Conservation (phyloP, 1,140 invertebrate genomes). For the Papilio xuthus region DNA sequence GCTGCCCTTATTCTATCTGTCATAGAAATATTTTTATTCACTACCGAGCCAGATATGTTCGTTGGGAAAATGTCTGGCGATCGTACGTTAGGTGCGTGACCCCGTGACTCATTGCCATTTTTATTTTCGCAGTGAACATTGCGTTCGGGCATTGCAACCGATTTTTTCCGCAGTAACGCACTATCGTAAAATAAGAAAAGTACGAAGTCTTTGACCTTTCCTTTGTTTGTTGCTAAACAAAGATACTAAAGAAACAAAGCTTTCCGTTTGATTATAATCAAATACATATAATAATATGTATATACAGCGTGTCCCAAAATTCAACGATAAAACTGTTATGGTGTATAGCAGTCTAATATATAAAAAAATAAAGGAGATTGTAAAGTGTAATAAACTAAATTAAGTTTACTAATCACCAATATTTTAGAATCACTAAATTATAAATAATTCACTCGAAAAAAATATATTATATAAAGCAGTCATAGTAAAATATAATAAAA, state of each 20-base stretch:
- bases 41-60: neutral
- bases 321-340: too few relatives aligned
- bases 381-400: too few relatives aligned
- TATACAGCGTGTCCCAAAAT: too few relatives aligned
- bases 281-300: too few relatives aligned
- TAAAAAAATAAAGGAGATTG: too few relatives aligned
- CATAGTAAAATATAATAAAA: neutral
- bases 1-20: slow-evolving; percentile 7
- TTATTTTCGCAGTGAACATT: slow-evolving; percentile 48
- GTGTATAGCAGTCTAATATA: too few relatives aligned
- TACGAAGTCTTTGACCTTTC: slow-evolving; percentile 2
- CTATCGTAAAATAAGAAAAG: slow-evolving; percentile 1
- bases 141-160: slow-evolving; percentile 36
- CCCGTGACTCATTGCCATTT: slow-evolving; percentile 53
- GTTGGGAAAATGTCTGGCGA: slow-evolving; percentile 43
- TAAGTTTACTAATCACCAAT: too few relatives aligned
- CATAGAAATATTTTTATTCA: neutral
- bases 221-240: neutral
- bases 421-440: too few relatives aligned
- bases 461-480: too few relatives aligned
- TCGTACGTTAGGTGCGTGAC: slow-evolving; percentile 51
- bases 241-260: neutral
- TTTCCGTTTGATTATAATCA: neutral
- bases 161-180: slow-evolving; percentile 27
- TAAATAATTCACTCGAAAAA: too few relatives aligned